phyloP scores from a whole-genome alignment of 2,797 vertebrate species.

The Sparus aurata region DNA sequence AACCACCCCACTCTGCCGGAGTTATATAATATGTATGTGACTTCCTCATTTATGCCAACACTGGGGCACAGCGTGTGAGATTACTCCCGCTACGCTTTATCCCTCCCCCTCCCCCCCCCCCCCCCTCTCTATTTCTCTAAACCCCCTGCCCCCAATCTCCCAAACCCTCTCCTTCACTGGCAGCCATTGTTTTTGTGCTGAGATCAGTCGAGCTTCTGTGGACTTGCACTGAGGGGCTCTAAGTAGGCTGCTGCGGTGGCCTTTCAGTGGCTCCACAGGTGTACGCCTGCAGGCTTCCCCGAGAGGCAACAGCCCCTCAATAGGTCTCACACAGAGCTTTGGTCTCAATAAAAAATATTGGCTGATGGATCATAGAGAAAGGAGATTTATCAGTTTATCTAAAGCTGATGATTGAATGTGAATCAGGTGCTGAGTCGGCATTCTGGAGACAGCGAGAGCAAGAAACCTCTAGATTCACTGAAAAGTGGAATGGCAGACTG shows the following conservation, averaged over 20 bases:
- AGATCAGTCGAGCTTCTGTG: conserved; percentile 32
- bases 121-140: conserved; percentile 53
- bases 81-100: conserved; percentile 70
- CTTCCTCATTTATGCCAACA: conserved; percentile 69
- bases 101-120: conserved; percentile 27
- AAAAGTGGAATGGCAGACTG: not conserved
- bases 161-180: conserved; percentile 36
- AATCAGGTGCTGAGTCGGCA: conserved; percentile 34
- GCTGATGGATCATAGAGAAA: conserved; percentile 15
- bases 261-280: conserved; percentile 57
- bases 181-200: conserved; percentile 53
- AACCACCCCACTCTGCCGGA: conserved; percentile 37
- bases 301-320: conserved; percentile 22
- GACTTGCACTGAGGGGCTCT: conserved; percentile 18
- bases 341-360: conserved; percentile 36
- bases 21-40: conserved; percentile 76
- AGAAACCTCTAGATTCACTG: not conserved
- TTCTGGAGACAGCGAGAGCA: not conserved
- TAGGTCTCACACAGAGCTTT: conserved; percentile 22
- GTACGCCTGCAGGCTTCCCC: conserved; percentile 46
- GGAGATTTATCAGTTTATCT: conserved; percentile 14
- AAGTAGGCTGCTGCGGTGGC: conserved; percentile 22
- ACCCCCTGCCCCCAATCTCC: conserved; percentile 56
- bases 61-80: conserved; percentile 67
- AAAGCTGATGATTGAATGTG: conserved; percentile 19